These are phyloP conservation scores for Drosophila navojoa DNA, from an alignment of 1,140 invertebrate species.

Conservation along the genomic window DNA sequence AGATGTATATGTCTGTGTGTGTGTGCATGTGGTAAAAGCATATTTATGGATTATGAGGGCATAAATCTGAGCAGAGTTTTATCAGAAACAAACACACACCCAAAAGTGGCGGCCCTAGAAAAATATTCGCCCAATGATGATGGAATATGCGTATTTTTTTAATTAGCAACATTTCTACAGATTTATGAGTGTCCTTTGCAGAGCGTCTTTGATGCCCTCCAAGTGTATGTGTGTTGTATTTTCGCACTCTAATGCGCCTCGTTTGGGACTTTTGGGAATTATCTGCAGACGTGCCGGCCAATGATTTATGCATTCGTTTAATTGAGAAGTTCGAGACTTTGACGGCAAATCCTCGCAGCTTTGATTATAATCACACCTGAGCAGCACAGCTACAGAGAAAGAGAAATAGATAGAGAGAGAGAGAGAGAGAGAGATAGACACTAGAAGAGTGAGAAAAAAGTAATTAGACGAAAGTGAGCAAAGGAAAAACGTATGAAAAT, in stretches of 20 bases:
- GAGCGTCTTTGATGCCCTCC: conserved; percentile 34
- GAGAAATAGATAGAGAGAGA: not conserved
- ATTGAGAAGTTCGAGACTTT: conserved; percentile 83
- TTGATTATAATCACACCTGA: conserved; percentile 81
- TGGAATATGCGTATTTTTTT: conserved; percentile 83
- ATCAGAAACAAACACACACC: conserved; percentile 47
- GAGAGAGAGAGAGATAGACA: not conserved
- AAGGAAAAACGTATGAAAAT: conserved; percentile 68
- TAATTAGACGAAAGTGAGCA: conserved; percentile 59
- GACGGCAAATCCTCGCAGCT: conserved; percentile 77
- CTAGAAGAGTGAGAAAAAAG: conserved; percentile 35
- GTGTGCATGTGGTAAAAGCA: conserved; percentile 61
- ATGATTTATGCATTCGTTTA: conserved; percentile 83
- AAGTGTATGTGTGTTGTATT: conserved; percentile 38
- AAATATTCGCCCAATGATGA: conserved; percentile 66
- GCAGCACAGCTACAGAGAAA: conserved; percentile 23
- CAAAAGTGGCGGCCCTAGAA: conserved; percentile 21
- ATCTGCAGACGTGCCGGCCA: conserved; percentile 73
- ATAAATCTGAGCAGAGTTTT: conserved; percentile 77
- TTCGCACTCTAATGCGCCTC: conserved; percentile 70
- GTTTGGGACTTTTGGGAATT: conserved; percentile 72
- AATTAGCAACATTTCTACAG: conserved; percentile 75
- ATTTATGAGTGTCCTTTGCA: conserved; percentile 69
- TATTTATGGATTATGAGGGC: conserved; percentile 82
- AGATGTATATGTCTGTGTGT: conserved; percentile 56